These are phyloP conservation scores for Exephanes ischioxanthus DNA, from an alignment of 2,888 invertebrate genomes.

Conservation along the genomic window DNA sequence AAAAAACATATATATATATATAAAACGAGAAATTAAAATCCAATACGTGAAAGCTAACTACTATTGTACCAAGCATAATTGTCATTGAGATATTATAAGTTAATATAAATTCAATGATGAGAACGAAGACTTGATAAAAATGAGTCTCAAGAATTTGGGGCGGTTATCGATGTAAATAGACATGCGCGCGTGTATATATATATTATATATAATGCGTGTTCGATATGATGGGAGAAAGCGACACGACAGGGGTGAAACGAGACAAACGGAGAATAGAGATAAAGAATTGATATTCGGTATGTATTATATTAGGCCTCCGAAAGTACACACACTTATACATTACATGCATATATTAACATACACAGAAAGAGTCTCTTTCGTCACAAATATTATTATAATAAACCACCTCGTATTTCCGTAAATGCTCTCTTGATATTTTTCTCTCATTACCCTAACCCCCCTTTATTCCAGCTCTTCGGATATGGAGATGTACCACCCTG, in stretches of 20 bases:
- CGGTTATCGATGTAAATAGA: slow-evolving; percentile 82
- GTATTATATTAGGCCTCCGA: slow-evolving; percentile 43
- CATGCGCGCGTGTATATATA: slow-evolving; percentile 4
- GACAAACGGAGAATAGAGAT: slow-evolving; percentile 4
- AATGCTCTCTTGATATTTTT: slow-evolving; percentile 42
- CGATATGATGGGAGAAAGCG: background rate
- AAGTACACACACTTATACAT: slow-evolving; percentile 43
- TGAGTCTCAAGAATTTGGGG: slow-evolving; percentile 74
- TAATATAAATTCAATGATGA: slow-evolving; percentile 72
- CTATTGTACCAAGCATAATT: slow-evolving; percentile 69
- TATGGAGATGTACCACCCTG: background rate
- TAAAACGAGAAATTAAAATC: slow-evolving; percentile 18
- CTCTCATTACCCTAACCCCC: background rate
- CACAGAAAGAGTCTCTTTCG: slow-evolving; percentile 69
- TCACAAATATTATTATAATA: slow-evolving; percentile 84
- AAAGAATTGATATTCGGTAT: slow-evolving; percentile 20
- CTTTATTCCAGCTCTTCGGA: background rate
- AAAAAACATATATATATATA: background rate
- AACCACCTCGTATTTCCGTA: slow-evolving; percentile 85
- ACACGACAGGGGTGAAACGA: background rate
- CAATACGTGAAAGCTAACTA: slow-evolving; percentile 29
- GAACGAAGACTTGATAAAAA: slow-evolving; percentile 43
- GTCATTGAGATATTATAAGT: slow-evolving; percentile 78
- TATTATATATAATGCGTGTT: slow-evolving; percentile 7
- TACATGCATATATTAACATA: slow-evolving; percentile 72